Base-by-base conservation (phyloP, 2,113 vertebrate species). In the Sula dactylatra region DNA sequence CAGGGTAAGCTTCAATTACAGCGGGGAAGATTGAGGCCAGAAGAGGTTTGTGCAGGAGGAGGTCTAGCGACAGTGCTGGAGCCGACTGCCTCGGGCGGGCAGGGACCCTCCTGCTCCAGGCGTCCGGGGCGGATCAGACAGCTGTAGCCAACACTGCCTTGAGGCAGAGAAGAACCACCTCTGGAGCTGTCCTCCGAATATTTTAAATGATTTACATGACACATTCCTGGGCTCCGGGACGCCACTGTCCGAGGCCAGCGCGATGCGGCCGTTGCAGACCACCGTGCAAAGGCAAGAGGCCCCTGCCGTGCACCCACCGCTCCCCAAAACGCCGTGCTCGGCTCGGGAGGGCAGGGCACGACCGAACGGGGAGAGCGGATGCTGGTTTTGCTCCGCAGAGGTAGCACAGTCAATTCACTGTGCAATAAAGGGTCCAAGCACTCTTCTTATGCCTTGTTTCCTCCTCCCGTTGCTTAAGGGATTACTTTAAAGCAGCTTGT, bases 351-450 rank as follows among this genome's bases (percentile, higher is more conserved):
- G 58, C 45, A 59, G 16, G 55, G 20, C 10, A 22, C 5, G n/a
- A 10, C 64, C 6, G 0, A 12, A 3, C 18, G 15, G 42, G n/a
- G 42, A 9, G 7, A 2, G 32, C 2, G 26, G 40, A 5, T 6
- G 58, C 69, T 15, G 4, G 4, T 13, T 47, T 6, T 11, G 19
- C 38, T 40, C 54, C 58, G 69, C 58, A 67, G 61, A 38, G 18
- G 17, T 7, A 34, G 0, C 55, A 2, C 38, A 21, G 6, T 26
- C 62, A 13, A 0, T 59, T 16, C 69, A 34, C 40, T 9, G 42
- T 4, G 49, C 64, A 65, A 6, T 2, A 11, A 54, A 74, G 31
- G 40, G 18, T 31, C 74, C 36, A 4, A 6, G 45, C 29, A 7
- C 62, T 78, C 56, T 78, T 19, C 58, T 27, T 13, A 7, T 0